Conservation (phyloP, 2,888 invertebrate genomes). For the Eupithecia vulgata region DNA sequence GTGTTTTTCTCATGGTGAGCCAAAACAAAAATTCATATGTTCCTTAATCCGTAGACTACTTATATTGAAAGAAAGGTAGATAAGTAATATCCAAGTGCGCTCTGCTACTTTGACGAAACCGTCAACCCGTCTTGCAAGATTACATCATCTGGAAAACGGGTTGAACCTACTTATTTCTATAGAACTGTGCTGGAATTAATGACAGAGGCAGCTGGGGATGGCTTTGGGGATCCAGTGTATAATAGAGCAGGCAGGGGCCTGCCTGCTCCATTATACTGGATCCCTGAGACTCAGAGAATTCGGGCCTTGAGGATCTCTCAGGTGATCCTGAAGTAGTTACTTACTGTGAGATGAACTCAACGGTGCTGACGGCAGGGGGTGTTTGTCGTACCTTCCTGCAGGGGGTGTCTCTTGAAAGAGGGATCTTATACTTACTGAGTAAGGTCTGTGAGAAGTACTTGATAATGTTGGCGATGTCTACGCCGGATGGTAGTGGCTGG, state of each 20-base stretch:
- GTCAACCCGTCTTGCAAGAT: too few relatives aligned
- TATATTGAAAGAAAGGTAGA: background rate
- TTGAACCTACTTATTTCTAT: background rate
- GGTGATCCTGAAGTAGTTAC: conserved; percentile 75
- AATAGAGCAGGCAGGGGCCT: too few relatives aligned
- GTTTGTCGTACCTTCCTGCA: conserved; percentile 89
- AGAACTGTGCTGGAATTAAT: background rate
- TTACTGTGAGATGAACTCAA: conserved; percentile 94
- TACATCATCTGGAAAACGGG: background rate
- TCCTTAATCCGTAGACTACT: background rate
- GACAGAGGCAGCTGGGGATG: background rate
- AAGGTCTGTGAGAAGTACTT: conserved; percentile 99
- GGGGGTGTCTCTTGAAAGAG: background rate
- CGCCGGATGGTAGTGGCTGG: conserved; percentile 96
- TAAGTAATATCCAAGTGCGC: background rate
- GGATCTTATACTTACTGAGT: conserved; percentile 88
- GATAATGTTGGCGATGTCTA: conserved; percentile 98
- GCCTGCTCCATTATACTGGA: too few relatives aligned
- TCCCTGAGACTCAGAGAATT: too few relatives aligned
- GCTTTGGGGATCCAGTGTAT: too few relatives aligned
- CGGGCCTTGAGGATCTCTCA: too few relatives aligned
- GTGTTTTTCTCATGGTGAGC: background rate
- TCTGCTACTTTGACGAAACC: too few relatives aligned
- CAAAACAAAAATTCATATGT: background rate
- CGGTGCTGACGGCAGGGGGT: conserved; percentile 96